phyloP scores from a whole-genome alignment of 2,888 invertebrate genomes.

The Andrena praecox region DNA sequence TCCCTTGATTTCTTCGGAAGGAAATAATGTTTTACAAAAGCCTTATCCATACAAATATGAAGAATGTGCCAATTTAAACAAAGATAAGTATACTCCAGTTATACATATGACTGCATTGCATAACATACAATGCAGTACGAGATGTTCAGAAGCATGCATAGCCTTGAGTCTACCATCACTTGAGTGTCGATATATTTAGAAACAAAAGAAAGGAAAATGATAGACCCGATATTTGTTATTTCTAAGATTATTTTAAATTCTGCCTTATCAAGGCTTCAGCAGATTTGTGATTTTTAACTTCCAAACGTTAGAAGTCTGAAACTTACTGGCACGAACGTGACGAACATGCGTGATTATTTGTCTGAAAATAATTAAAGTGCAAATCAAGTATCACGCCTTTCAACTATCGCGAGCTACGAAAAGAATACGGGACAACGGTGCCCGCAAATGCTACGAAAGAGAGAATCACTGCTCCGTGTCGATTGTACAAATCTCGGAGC shows the following conservation, averaged over 20 bases:
- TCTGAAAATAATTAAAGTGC: neutral
- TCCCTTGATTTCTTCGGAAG: constrained; percentile 28
- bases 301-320: neutral
- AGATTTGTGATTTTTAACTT: constrained; percentile 14
- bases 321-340: neutral
- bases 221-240: too few relatives aligned
- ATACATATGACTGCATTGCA: constrained; percentile 21
- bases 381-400: constrained; percentile 7
- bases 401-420: neutral
- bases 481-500: constrained; percentile 18
- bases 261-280: neutral
- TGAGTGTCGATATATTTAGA: neutral
- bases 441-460: neutral
- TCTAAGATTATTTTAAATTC: too few relatives aligned
- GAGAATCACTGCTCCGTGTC: constrained; percentile 11
- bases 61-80: constrained; percentile 52
- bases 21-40: constrained; percentile 5
- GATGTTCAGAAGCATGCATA: constrained; percentile 25
- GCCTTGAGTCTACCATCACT: neutral
- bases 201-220: neutral
- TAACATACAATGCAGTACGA: constrained; percentile 36
- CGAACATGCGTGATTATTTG: neutral
- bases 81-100: constrained; percentile 1
- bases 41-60: constrained; percentile 15
- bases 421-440: neutral